Conservation (phyloP, 53 echinoderm and acorn worm species). For the Holothuria scabra region DNA sequence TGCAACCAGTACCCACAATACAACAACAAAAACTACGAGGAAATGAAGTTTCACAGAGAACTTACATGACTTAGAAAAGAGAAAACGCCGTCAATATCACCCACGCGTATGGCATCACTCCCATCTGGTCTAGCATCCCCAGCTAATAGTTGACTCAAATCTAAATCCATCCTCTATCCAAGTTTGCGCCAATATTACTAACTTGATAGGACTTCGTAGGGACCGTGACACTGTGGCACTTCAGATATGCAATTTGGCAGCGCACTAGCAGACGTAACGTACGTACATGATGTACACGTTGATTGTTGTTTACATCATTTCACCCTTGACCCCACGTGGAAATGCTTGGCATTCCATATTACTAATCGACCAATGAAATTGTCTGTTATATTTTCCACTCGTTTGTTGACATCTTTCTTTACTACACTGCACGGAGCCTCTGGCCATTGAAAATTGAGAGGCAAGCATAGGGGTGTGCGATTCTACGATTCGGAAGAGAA, state of each 20-base stretch:
- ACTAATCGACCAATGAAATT: constrained; percentile 37
- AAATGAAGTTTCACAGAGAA: neutral
- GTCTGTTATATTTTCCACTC: constrained; percentile 25
- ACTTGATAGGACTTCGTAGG: no score
- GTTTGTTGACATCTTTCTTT: constrained; percentile 25
- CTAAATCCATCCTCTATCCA: no score
- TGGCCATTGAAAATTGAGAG: constrained; percentile 6
- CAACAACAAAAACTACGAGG: neutral
- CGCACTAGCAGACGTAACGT: no score
- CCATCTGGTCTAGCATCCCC: neutral
- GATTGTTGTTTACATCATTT: neutral
- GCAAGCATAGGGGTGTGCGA: neutral
- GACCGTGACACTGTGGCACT: no score
- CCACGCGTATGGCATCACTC: constrained; percentile 71
- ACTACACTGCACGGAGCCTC: neutral
- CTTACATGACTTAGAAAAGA: constrained; percentile 80
- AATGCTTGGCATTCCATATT: constrained; percentile 31
- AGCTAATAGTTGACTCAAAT: neutral
- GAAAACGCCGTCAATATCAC: constrained; percentile 79
- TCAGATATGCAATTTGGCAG: no score
- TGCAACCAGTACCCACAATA: no score
- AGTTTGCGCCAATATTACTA: no score
- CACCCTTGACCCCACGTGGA: constrained; percentile 4
- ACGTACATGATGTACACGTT: no score
- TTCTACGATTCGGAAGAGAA: no score